These are phyloP conservation scores for Intellagama lesueurii DNA, from an alignment of 2,797 vertebrate species.

Conservation along the genomic window DNA sequence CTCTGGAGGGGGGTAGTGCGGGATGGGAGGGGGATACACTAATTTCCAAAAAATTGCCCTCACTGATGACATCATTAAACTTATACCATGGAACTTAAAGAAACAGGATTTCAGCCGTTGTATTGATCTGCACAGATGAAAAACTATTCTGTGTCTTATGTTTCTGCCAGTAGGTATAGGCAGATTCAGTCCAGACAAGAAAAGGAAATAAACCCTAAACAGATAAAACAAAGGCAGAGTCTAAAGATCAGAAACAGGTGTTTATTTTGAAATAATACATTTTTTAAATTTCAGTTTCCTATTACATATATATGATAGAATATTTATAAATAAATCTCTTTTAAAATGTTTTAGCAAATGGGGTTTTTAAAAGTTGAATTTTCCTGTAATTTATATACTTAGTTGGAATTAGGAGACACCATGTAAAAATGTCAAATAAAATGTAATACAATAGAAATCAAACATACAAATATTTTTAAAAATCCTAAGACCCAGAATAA, in stretches of 20 bases:
- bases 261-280: neutral
- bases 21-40: no score
- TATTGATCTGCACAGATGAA: neutral
- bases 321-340: neutral
- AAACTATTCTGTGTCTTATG: neutral
- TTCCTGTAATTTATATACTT: neutral
- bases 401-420: neutral
- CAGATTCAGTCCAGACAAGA: neutral
- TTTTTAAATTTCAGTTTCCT: no score
- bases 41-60: no score
- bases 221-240: neutral
- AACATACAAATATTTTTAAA: neutral
- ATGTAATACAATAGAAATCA: neutral
- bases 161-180: slow-evolving; percentile 5
- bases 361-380: neutral
- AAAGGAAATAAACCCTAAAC: neutral
- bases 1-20: no score
- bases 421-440: neutral
- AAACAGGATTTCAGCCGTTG: no score
- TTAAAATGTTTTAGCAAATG: neutral
- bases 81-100: no score
- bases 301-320: neutral
- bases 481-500: neutral
- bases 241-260: neutral
- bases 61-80: no score